Percentiles rank a stretch among this genome's conserved stretches.
phyloP scores from a whole-genome alignment of 2,888 invertebrate species.

The Trilocha varians region DNA sequence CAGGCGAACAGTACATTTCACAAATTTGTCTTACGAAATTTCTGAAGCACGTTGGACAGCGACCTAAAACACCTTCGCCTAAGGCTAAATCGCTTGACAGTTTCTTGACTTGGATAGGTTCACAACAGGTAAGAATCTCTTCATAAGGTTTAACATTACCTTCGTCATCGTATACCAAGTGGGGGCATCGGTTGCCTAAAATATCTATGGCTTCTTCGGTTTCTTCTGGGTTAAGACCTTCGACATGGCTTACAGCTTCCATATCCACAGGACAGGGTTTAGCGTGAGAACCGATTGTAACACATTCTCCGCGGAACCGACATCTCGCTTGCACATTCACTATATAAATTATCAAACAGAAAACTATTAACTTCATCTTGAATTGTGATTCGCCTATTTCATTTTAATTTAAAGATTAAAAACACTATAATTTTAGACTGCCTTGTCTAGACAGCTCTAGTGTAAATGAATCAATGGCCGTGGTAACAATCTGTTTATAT shows the following conservation, averaged over 20 bases:
- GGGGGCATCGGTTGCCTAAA: slow-evolving; percentile 76
- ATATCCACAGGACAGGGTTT: slow-evolving; percentile 37
- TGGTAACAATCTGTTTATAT: too few species aligned
- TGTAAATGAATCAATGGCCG: too few species aligned
- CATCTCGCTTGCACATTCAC: slow-evolving; percentile 34
- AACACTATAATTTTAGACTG: too few species aligned
- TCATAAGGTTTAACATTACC: slow-evolving; percentile 36
- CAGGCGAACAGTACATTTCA: slow-evolving; percentile 83
- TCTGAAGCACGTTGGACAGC: slow-evolving; percentile 86
- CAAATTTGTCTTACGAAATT: slow-evolving; percentile 87
- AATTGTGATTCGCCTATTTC: slow-evolving; percentile 18
- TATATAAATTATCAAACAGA: slow-evolving; percentile 23
- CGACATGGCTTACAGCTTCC: slow-evolving; percentile 28
- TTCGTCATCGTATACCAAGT: slow-evolving; percentile 53
- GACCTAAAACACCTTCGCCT: slow-evolving; percentile 79
- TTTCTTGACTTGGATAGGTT: slow-evolving; percentile 58
- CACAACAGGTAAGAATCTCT: slow-evolving; percentile 75
- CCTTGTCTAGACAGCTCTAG: too few species aligned
- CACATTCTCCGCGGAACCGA: slow-evolving; percentile 41
- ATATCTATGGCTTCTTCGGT: slow-evolving; percentile 41
- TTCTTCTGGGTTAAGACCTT: slow-evolving; percentile 33
- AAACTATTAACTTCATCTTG: slow-evolving; percentile 18
- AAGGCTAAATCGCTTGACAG: slow-evolving; percentile 72
- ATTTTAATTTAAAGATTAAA: too few species aligned
- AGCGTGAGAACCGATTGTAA: slow-evolving; percentile 23